Evolutionary conservation across 2,888 invertebrate species (phyloP), one percentile per base, ranked within the genome.

Genomic region (Eulithis prunata): DNA sequence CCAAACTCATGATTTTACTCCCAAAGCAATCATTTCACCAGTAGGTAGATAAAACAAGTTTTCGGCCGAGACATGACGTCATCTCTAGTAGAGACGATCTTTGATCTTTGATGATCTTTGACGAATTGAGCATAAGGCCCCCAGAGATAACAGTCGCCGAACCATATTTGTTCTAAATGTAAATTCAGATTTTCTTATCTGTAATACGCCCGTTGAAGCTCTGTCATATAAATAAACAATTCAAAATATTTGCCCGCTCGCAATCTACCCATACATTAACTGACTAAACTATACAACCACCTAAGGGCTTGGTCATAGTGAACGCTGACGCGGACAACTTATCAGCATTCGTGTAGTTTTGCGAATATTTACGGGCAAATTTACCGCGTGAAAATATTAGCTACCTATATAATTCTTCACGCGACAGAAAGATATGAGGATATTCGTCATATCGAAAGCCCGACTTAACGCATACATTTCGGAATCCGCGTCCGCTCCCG

Each of bases 281-380:
- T 53, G 38, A 76, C 77, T 85, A 83, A 82, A 80, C 66, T 81
- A 84, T 83, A 75, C 77, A 78, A 84, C 86, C 85, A 84, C 87
- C 87, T 88, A 65, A 58, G 21, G 54, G 43, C 32, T 10, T 12
- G 58, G 58, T 28, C 43, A 43, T 8, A 59, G 28, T 52, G 8
- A n/a, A 52, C 51, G 58, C 53, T 36, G 36, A 13, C 13, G n/a
- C 53, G 38, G 21, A 21, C 49, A 49, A 21, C 21, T 21, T 4
- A 5, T 4, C 3, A 45, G 45, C 45, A 45, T 45, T 45, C n/a
- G n/a, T 45, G 41, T 41, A 41, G 8, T 41, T 41, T 8, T 41
- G 41, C 41, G 8, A 8, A 41, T 11, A 41, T 41, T 8, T 32
- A 32, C 41, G 10, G 41, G 5, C 38, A 38, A 43, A 45, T 1